Percentiles rank a stretch among this genome's conserved stretches.
phyloP scores from a whole-genome alignment of 2,113 vertebrate species.

The Bubo bubo region DNA sequence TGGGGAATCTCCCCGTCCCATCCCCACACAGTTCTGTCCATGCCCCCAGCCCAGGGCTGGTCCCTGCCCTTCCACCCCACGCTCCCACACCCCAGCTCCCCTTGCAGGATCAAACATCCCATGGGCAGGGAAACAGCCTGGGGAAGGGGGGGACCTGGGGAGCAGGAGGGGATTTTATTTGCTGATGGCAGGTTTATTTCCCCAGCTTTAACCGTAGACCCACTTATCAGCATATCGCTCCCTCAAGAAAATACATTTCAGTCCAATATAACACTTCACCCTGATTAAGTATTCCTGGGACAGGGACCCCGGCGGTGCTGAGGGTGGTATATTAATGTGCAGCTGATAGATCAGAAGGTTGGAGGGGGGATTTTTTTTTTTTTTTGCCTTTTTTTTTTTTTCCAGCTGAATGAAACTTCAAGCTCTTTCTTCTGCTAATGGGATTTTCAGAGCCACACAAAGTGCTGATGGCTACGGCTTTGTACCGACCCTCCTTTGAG shows the following conservation, averaged over 20 bases:
- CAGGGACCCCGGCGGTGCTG: background rate
- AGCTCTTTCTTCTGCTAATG: conserved; percentile 70
- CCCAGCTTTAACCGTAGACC: background rate
- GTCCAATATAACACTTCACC: conserved; percentile 7
- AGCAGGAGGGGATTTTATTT: background rate
- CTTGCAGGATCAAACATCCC: background rate
- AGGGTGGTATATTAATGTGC: conserved; percentile 4
- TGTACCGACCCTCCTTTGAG: conserved; percentile 42
- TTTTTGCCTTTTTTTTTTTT: background rate
- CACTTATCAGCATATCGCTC: background rate
- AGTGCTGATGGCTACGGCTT: conserved; percentile 68
- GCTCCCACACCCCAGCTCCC: background rate
- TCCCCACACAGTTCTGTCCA: background rate
- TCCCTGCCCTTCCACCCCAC: background rate
- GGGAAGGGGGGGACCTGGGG: background rate
- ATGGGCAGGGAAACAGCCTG: background rate
- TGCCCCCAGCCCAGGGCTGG: background rate
- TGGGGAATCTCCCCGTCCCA: background rate
- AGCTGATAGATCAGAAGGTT: conserved; percentile 15
- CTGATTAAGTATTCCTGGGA: background rate
- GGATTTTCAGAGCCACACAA: conserved; percentile 66
- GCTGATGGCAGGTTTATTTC: background rate
- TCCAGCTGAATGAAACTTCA: conserved; percentile 58
- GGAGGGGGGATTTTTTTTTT: background rate
- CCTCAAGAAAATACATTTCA: conserved; percentile 8